Base-by-base conservation (phyloP, 2,888 invertebrate species). In the Pollenia amentaria region DNA sequence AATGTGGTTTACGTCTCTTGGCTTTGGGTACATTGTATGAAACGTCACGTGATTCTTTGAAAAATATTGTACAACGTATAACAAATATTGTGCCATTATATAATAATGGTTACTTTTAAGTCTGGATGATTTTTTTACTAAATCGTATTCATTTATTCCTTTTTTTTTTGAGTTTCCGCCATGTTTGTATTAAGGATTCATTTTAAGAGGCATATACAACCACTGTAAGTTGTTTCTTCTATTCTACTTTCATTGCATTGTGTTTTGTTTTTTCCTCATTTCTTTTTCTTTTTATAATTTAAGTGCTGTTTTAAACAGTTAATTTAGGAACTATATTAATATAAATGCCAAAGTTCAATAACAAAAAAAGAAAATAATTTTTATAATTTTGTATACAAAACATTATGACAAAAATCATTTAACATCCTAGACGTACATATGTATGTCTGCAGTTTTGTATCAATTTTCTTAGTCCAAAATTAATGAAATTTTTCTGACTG, bases 1-100 rank as follows among this genome's bases (percentile, higher is more conserved):
- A 91, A 75, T 90, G 91, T 69, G 93, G 93, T 62, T 90, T 94
- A 85, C 94, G 94, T 80, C 89, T 94, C 57, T 91, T 94, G 87
- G 93, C 94, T 64, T 91, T 95, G 18, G 92, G 92, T 48, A 91
- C 92, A 10, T 89, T 93, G 3, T 94, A 94, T 88, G 93, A 94
- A 88, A 91, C 91, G 78, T 91, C 92, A n/a, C 89, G 90, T 21
- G 90, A 92, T 53, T 92, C 91, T 60, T 89, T 94, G 6, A 90
- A 91, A 81, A 89, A 90, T 75, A 90, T 93, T 76, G 90, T 93
- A 18, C 91, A 92, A 85, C 91, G 91, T 89, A 91, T 94, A 85
- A 89, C 91, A 87, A 90, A 89, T 64, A 89, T 91, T 51, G 92
- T 93, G 87, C 93, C 93, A 89, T 90, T 91, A 60, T 90, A 90